Conservation (phyloP, 2,113 vertebrate genomes). For the Anarhynchus alexandrinus region DNA sequence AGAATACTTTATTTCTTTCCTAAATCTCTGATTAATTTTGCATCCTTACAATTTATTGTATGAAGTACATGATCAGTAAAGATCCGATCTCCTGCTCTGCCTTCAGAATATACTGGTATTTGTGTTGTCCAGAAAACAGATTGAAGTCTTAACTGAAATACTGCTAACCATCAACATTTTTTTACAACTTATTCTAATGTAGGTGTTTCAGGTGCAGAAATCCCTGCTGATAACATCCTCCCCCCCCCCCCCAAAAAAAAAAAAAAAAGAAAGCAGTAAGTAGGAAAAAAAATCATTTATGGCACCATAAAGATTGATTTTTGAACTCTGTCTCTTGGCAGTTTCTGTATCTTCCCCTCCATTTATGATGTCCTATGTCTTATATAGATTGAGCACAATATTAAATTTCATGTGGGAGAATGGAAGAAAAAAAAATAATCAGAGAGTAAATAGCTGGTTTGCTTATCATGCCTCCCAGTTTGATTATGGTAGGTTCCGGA, state of each 20-base stretch:
- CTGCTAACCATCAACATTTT: neutral
- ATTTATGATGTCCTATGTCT: neutral
- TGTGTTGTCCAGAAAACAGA: neutral
- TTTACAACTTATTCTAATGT: neutral
- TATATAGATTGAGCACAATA: neutral
- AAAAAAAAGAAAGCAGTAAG: neutral
- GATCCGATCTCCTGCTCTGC: neutral
- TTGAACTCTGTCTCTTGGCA: neutral
- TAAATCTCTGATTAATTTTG: neutral
- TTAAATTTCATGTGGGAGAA: neutral
- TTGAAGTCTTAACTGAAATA: neutral
- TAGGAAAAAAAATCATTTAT: neutral
- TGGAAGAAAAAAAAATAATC: neutral
- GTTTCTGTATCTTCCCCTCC: neutral
- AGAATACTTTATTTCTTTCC: neutral
- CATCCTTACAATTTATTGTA: neutral
- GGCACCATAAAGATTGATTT: neutral
- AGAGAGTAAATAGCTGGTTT: constrained; percentile 7
- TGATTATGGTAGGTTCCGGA: constrained; percentile 37
- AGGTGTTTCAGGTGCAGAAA: neutral
- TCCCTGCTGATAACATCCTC: no score
- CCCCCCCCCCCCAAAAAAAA: rapidly evolving
- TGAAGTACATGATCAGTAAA: neutral
- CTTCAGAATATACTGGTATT: neutral
- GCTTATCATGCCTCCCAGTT: constrained; percentile 30